A percentile compares a stretch with the other conserved stretches of the same genome.
phyloP scores from a whole-genome alignment of 1,140 invertebrate species.

The Drosophila fuyamai region DNA sequence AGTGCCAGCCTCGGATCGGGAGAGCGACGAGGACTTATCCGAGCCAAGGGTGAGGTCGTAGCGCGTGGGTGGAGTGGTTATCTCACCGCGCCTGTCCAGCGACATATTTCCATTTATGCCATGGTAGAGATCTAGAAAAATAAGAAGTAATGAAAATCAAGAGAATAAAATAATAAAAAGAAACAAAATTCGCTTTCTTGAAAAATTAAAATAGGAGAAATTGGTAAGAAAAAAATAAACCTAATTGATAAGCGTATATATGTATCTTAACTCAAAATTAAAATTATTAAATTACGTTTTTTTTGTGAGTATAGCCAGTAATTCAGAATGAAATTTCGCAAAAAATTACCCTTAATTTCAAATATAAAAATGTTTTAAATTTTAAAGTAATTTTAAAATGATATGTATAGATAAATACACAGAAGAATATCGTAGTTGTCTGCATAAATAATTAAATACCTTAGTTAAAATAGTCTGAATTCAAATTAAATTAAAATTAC shows the following conservation, averaged over 20 bases:
- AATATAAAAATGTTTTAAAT: no score
- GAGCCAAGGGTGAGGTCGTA: slow-evolving; percentile 83
- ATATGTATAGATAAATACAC: no score
- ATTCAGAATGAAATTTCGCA: no score
- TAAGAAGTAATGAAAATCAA: slow-evolving; percentile 16
- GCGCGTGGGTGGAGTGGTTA: slow-evolving; percentile 64
- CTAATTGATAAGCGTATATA: no score
- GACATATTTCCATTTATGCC: slow-evolving; percentile 85
- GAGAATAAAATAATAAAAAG: slow-evolving; percentile 20
- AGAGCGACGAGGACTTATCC: slow-evolving; percentile 83
- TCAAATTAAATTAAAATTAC: background rate
- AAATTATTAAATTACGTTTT: background rate
- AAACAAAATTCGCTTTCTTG: slow-evolving; percentile 10
- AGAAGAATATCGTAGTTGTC: no score
- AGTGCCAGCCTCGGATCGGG: slow-evolving; percentile 82
- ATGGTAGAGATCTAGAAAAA: slow-evolving; percentile 70
- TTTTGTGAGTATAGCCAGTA: no score
- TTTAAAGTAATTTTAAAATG: no score
- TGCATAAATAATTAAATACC: background rate
- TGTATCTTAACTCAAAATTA: no score
- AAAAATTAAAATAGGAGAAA: background rate
- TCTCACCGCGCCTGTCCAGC: slow-evolving; percentile 81
- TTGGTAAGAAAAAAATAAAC: no score
- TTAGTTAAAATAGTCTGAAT: background rate
- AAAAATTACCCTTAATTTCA: no score